These are phyloP conservation scores for Agrypnia vestita DNA, from an alignment of 1,140 invertebrate genomes.

Conservation along the genomic window DNA sequence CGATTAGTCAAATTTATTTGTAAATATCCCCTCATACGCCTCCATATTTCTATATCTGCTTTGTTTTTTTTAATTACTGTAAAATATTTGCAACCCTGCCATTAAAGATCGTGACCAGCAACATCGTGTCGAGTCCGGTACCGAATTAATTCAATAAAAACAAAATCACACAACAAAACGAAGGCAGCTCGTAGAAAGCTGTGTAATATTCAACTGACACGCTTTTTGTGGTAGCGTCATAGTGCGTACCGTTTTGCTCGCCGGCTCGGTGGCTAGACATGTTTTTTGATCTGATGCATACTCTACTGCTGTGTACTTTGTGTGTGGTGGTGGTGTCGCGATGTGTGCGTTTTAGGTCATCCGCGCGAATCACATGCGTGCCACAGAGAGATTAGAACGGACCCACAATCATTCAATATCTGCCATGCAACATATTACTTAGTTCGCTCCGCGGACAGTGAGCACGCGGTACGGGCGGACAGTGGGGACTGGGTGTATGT, in stretches of 20 bases:
- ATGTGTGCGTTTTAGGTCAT: slow-evolving; percentile 43
- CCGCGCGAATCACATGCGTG: slow-evolving; percentile 41
- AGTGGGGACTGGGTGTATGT: too few species aligned
- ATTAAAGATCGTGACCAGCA: slow-evolving; percentile 36
- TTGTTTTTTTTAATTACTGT: too few species aligned
- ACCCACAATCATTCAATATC: slow-evolving; percentile 37
- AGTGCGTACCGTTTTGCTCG: neutral
- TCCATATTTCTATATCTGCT: too few species aligned
- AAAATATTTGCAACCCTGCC: slow-evolving; percentile 33
- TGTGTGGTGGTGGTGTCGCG: slow-evolving; percentile 1
- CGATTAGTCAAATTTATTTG: too few species aligned
- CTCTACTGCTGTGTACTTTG: slow-evolving; percentile 1
- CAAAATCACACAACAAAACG: neutral
- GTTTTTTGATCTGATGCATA: neutral
- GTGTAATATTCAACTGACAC: neutral
- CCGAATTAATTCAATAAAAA: slow-evolving; percentile 8
- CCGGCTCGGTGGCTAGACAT: neutral
- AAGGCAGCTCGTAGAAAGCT: neutral
- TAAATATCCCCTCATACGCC: too few species aligned
- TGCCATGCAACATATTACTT: slow-evolving; percentile 34
- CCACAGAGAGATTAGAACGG: slow-evolving; percentile 1
- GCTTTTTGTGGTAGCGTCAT: neutral
- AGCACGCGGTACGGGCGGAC: neutral
- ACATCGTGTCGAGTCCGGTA: slow-evolving; percentile 19
- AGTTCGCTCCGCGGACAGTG: neutral